A percentile compares a stretch with the other conserved stretches of the same genome.
These are phyloP conservation scores for Hymenopus coronatus DNA, from an alignment of 2,888 invertebrate species.

Conservation along the genomic window DNA sequence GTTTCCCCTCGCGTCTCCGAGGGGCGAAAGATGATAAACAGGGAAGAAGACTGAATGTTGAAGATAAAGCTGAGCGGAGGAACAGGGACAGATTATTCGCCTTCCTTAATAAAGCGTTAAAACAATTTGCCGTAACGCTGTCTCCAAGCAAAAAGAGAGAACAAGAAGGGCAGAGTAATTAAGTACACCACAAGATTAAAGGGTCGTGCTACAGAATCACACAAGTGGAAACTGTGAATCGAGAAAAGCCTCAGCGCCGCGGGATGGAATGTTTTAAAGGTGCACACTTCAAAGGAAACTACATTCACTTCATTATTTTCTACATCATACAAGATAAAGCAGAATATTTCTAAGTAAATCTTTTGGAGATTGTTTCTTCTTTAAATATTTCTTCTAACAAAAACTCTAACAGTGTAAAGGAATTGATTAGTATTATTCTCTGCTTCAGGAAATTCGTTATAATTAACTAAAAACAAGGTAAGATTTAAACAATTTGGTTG, in stretches of 20 bases:
- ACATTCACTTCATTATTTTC: background rate
- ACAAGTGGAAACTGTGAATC: conserved; percentile 1
- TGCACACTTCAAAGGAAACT: background rate
- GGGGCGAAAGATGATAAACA: conserved; percentile 17
- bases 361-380: no score
- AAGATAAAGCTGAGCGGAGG: conserved; percentile 12
- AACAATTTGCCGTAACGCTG: conserved; percentile 26
- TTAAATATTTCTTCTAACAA: no score
- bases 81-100: conserved; percentile 22
- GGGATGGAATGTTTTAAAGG: background rate
- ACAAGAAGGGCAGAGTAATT: conserved; percentile 22
- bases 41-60: background rate
- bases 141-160: background rate
- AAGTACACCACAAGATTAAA: conserved; percentile 18
- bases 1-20: background rate
- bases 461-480: no score
- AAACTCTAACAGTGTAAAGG: no score
- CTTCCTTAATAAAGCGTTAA: conserved; percentile 27
- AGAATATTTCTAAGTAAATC: no score
- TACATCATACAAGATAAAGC: no score
- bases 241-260: background rate
- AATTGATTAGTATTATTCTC: no score
- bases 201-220: background rate
- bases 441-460: no score
- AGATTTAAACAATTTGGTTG: no score